These are phyloP conservation scores for Lerema accius DNA, from an alignment of 1,140 invertebrate species.

Conservation along the genomic window DNA sequence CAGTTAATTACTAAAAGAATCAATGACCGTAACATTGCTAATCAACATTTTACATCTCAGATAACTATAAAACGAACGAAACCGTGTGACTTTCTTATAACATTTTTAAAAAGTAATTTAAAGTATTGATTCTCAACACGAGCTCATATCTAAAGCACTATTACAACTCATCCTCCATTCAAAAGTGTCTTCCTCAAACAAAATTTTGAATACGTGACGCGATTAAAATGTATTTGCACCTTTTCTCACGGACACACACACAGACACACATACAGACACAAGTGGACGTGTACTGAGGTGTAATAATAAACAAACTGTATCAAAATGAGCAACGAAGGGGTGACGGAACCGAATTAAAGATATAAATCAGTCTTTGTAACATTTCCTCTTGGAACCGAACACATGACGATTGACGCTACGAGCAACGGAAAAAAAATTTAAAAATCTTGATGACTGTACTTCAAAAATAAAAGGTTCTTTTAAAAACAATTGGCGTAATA, in stretches of 20 bases:
- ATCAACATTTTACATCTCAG: too few relatives aligned
- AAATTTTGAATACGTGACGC: constrained; percentile 9
- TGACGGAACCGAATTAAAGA: constrained; percentile 31
- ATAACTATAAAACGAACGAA: too few relatives aligned
- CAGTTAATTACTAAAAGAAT: too few relatives aligned
- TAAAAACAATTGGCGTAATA: too few relatives aligned
- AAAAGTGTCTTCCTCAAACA: constrained; percentile 22
- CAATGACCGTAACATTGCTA: too few relatives aligned
- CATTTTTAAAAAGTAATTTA: too few relatives aligned
- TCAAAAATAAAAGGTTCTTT: too few relatives aligned
- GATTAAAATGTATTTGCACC: constrained; percentile 17
- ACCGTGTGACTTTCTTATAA: too few relatives aligned
- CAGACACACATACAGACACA: background rate
- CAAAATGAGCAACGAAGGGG: constrained; percentile 34
- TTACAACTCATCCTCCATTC: background rate
- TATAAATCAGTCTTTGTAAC: constrained; percentile 34
- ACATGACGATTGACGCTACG: background rate
- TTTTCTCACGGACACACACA: constrained; percentile 22
- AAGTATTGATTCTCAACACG: too few relatives aligned
- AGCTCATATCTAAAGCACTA: too few relatives aligned
- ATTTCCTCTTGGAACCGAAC: constrained; percentile 27
- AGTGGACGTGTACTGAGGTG: background rate
- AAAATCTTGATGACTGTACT: background rate
- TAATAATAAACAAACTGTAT: constrained; percentile 34
- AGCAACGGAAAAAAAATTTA: background rate